Base-by-base conservation (phyloP, 2,113 vertebrate species). In the Cyphomyrus discorhynchus region DNA sequence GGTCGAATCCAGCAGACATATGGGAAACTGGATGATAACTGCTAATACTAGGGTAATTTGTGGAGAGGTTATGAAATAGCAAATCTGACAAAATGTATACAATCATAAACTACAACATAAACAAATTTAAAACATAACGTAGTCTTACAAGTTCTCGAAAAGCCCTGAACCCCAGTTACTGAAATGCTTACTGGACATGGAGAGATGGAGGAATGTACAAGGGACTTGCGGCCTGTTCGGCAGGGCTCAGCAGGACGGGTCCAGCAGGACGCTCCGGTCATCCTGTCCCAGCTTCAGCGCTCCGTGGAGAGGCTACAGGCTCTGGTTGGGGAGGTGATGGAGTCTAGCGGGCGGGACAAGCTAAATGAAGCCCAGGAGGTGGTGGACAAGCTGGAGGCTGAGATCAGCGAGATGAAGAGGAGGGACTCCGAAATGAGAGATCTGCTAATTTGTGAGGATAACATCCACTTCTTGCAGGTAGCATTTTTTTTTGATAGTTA, bases 391-490 rank as follows among this genome's bases (percentile, higher is more conserved):
- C 92, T 96, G 91, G 93, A 95, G 93, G 90, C 90, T 0, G 95
- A 96, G 91, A 92, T 96, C 89, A 90, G 74, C 85, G 94, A 94
- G 91, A 92, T 95, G 87, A 94, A 88, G 92, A 95, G 21, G 87
- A 95, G 95, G 70, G 95, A 94, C 31, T 35, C 11, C 0, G 93
- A 95, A 89, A 94, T 95, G 91, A 96, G 93, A 90, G 93, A 95
- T 31, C 88, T 96, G 90, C 91, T 52, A 6, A 50, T 56, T 17
- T 95, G 95, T 2, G 94, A 95, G 35, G 96, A 96, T 91, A 92
- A 96, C 91, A 96, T 96, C 89, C 88, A 95, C 90, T 96, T 95
- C 27, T 92, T 96, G 53, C 92, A 95, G 94, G 96, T 96, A 47
- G 19, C 5, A 6, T 24, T 1, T 70, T 87, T 21, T 80, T 80